Evolutionary conservation across 2,113 vertebrate species (phyloP), one percentile per base, ranked within the genome.

Genomic region (Nerophis lumbriciformis): DNA sequence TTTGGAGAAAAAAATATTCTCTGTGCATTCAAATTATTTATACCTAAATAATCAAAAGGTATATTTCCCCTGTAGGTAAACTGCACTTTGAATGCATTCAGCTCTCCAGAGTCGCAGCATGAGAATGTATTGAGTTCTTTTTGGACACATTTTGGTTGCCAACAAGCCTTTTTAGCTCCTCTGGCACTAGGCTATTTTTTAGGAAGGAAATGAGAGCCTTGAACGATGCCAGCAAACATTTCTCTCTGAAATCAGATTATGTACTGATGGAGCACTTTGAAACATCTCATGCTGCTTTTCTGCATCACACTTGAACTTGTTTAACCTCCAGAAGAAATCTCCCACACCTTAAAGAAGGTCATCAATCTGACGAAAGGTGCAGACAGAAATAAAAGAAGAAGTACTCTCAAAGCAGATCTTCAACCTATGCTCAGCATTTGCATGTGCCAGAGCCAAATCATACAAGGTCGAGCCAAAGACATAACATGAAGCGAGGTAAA

Each of bases 151-250:
- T 84, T 75, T 74, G 73, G 81, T 79, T 88, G 81, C 85, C 88
- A 90, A 83, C 68, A 75, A 88, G 77, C 75, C 85, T 88, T 87
- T 88, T 81, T 39, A 86, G 86, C 82, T 80, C 57, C 63, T 80
- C 65, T 83, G 77, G 82, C 79, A 69, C 51, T 39, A 53, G 66
- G 76, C 66, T 69, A 79, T 79, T 73, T 73, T 28, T 72, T 28
- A 44, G 15, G 68, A 75, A 55, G 47, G 72, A 77, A 72, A 70
- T 53, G 42, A 78, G 76, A 67, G 76, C 61, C 57, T 59, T 66
- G 70, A 73, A 68, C 53, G 73, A 85, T 78, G 78, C 69, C 79
- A 80, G 64, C 48, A 49, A 74, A 70, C 65, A 80, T 84, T 63
- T 61, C 73, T 80, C 77, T 68, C 52, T 68, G 55, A 76, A 77